Conservation (phyloP, 1,140 invertebrate genomes). For the Drosophila nigromelanica region DNA sequence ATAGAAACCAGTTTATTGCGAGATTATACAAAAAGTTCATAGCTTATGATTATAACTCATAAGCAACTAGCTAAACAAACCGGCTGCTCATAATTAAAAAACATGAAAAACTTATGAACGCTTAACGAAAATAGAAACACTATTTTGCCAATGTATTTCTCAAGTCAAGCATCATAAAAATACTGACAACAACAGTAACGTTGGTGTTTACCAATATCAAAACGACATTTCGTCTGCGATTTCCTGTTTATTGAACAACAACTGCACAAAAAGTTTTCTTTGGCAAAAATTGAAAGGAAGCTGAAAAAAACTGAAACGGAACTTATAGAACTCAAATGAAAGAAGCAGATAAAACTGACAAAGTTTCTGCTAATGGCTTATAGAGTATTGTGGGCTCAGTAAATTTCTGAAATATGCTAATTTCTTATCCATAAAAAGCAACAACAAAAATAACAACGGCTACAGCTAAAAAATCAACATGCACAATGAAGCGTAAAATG, state of each 20-base stretch:
- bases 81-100: slow-evolving; percentile 29
- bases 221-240: slow-evolving; percentile 57
- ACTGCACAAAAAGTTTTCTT: slow-evolving; percentile 43
- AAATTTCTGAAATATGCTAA: slow-evolving; percentile 53
- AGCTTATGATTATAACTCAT: slow-evolving; percentile 27
- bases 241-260: slow-evolving; percentile 73
- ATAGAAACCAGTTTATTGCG: slow-evolving; percentile 35
- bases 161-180: slow-evolving; percentile 63
- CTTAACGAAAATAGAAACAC: slow-evolving; percentile 15
- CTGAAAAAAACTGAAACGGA: slow-evolving; percentile 21
- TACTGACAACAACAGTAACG: slow-evolving; percentile 23
- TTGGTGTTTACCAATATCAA: slow-evolving; percentile 56
- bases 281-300: neutral
- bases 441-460: neutral
- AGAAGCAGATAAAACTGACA: slow-evolving; percentile 37
- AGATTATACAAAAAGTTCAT: slow-evolving; percentile 40
- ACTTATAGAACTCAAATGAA: slow-evolving; percentile 42
- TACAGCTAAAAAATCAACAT: slow-evolving; percentile 32
- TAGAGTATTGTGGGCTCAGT: slow-evolving; percentile 4
- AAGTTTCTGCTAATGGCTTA: slow-evolving; percentile 41
- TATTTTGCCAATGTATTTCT: slow-evolving; percentile 61
- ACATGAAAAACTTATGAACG: neutral
- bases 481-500: slow-evolving; percentile 67
- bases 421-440: slow-evolving; percentile 31
- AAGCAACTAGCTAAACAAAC: slow-evolving; percentile 53